Conservation (phyloP, 2,113 vertebrate genomes). For the Pantherophis guttatus region DNA sequence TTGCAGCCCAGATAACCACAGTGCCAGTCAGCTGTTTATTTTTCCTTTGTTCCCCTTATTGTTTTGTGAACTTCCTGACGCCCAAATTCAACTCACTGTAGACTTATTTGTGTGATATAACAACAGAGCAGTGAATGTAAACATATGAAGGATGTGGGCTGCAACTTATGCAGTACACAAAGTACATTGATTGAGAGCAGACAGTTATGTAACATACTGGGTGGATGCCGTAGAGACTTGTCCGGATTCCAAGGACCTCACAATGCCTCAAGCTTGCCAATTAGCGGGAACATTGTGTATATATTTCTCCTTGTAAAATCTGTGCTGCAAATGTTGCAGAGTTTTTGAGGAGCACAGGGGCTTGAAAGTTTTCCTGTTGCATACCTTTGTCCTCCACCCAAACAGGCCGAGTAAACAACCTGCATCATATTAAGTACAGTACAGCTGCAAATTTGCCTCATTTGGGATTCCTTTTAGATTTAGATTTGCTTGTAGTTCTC, state of each 20-base stretch:
- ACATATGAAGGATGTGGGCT: neutral
- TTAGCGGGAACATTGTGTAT: constrained; percentile 32
- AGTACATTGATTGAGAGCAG: constrained; percentile 22
- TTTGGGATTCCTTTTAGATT: neutral
- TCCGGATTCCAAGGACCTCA: constrained; percentile 39
- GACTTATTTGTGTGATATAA: constrained; percentile 22
- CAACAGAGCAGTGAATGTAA: constrained; percentile 24
- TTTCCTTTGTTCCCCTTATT: neutral
- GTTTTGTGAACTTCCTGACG: constrained; percentile 34
- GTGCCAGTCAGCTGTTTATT: neutral
- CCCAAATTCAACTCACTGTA: neutral
- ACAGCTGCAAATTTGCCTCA: neutral
- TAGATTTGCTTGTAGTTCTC: neutral
- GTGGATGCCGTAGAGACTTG: constrained; percentile 44
- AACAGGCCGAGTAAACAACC: neutral
- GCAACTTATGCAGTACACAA: constrained; percentile 5
- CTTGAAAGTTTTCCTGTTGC: neutral
- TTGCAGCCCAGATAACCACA: neutral
- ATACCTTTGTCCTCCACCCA: neutral
- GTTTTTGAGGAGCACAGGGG: neutral
- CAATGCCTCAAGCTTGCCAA: constrained; percentile 38
- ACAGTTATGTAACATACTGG: constrained; percentile 40
- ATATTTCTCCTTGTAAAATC: neutral
- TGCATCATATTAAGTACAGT: neutral
- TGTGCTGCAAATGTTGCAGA: constrained; percentile 12